phyloP scores from a whole-genome alignment of 2,113 vertebrate genomes.

The Artemisiospiza belli region DNA sequence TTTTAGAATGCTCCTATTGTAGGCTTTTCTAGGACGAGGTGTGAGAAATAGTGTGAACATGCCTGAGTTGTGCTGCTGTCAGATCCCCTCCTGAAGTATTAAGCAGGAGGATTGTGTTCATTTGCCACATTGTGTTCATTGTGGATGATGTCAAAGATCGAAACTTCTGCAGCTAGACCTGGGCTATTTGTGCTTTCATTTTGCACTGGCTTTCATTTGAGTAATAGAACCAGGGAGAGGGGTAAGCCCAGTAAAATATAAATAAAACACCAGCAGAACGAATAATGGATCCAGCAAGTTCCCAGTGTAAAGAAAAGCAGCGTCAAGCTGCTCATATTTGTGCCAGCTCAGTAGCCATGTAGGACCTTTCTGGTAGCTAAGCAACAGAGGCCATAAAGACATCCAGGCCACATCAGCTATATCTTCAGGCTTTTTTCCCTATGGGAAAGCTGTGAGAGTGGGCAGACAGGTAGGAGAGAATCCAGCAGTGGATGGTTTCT shows the following conservation, averaged over 20 bases:
- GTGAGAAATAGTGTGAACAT: not conserved
- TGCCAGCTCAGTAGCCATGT: not conserved
- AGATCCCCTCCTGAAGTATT: not conserved
- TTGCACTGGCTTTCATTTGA: not conserved
- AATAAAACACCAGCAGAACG: not conserved
- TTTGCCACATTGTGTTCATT: not conserved
- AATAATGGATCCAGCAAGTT: not conserved
- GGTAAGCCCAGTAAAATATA: not conserved
- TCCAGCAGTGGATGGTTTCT: not conserved
- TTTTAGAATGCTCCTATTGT: not conserved
- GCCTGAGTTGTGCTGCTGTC: not conserved
- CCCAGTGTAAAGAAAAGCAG: not conserved
- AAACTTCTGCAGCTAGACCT: not conserved
- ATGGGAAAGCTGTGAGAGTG: not conserved
- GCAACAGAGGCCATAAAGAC: slow-evolving; percentile 27
- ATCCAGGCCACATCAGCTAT: not conserved
- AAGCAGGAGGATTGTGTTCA: not conserved
- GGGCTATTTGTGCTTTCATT: not conserved
- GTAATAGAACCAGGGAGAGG: not conserved
- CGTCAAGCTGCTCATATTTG: slow-evolving; percentile 7
- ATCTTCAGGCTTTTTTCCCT: not conserved
- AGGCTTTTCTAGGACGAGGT: not conserved
- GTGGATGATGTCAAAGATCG: not conserved
- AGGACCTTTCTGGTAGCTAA: slow-evolving; percentile 44
- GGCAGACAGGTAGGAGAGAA: not conserved